Evolutionary conservation across 2,888 invertebrate species (phyloP).

Genomic region (Synergus umbraculus): DNA sequence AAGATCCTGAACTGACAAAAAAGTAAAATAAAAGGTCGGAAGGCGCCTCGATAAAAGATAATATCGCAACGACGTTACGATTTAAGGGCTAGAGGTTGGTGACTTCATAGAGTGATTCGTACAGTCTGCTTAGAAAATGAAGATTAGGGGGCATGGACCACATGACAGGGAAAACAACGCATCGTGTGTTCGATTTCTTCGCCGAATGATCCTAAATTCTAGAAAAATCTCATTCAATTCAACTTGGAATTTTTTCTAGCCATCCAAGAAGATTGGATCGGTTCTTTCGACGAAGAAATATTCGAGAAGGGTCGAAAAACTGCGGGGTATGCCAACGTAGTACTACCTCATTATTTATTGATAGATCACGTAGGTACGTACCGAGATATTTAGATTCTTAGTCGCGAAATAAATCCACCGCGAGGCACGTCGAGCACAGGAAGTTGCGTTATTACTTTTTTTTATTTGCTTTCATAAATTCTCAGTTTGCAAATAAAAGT

Average conservation of each 20-base stretch:
- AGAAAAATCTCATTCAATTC: neutral
- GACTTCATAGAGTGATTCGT: slow-evolving; percentile 58
- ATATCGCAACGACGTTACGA: slow-evolving; percentile 62
- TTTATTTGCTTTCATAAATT: neutral
- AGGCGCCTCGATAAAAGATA: slow-evolving; percentile 35
- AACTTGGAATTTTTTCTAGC: neutral
- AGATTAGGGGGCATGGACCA: slow-evolving; percentile 30
- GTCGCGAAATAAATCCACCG: slow-evolving; percentile 37
- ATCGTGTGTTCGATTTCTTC: slow-evolving; percentile 17
- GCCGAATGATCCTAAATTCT: slow-evolving; percentile 1
- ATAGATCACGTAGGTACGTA: slow-evolving; percentile 42
- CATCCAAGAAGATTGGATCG: slow-evolving; percentile 9
- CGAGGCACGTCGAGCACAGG: slow-evolving; percentile 39
- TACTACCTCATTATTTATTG: slow-evolving; percentile 64
- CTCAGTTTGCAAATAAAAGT: neutral
- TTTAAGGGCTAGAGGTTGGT: slow-evolving; percentile 56
- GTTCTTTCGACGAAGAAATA: slow-evolving; percentile 44
- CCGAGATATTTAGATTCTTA: slow-evolving; percentile 42
- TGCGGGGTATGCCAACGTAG: slow-evolving; percentile 70
- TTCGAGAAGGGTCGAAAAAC: slow-evolving; percentile 58
- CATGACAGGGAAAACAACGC: slow-evolving; percentile 38
- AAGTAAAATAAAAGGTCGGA: slow-evolving; percentile 2
- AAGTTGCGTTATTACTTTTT: neutral
- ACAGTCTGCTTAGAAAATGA: slow-evolving; percentile 58
- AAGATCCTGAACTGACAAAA: neutral